Evolutionary conservation across 2,888 invertebrate species (phyloP), one percentile per base, ranked within the genome.

Genomic region (Brenthis daphne): DNA sequence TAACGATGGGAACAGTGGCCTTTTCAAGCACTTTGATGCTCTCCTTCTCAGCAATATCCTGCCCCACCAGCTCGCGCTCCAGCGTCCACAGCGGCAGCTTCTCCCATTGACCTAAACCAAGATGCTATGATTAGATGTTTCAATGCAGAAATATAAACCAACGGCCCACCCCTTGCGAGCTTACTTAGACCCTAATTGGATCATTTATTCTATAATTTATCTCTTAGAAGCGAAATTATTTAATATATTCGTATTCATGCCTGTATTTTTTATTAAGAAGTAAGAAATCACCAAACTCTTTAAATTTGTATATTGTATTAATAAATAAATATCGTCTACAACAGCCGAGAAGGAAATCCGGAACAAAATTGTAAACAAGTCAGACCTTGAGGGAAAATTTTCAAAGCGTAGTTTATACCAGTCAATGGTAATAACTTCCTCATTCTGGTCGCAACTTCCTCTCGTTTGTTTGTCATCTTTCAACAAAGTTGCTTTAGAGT

Each of bases 1-100:
- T 99, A 76, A 99, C 98, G 82, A 99, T 99, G 79, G 99, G 99
- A 79, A 99, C 99, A 66, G 98, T 98, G 71, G 99, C 99, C 92
- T 98, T 99, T 92, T 99, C 99, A 78, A 99, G 94, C 80, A 99
- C 99, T 94, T 98, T 98, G 86, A 99, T 96, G 82, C 97, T 96
- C 83, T 95, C 95, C 82, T 96, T 96, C 85, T 98, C 97, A 66
- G 98, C 98, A 76, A 99, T 97, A 82, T 97, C 97, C 85, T 97
- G 96, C 79, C 96, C 96, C 75, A 98, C 94, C 80, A 99, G 94
- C 85, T 97, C 98, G 77, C 97, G 96, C 92, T 98, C 98, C 82
- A 99, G 94, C 57, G 98, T 98, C 87, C 97, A 95, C 79, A 99
- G 93, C 68, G 99, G 99, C 82, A 98, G 94, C 86, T 96, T 96